phyloP scores from a whole-genome alignment of 53 echinoderm and acorn worm species.

The Crossaster papposus region DNA sequence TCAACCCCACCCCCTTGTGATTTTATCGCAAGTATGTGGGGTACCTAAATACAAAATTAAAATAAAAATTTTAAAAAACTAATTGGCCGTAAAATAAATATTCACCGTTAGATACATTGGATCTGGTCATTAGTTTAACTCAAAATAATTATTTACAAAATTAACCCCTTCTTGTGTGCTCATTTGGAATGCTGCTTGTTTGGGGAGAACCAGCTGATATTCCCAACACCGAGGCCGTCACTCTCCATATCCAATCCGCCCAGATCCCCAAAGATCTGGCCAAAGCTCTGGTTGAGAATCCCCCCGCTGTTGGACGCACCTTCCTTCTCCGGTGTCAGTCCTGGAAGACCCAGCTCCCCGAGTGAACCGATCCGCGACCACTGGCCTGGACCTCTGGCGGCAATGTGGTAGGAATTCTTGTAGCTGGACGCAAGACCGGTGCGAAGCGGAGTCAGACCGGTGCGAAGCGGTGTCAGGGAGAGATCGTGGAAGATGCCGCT shows the following conservation, averaged over 20 bases:
- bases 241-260: slow-evolving; percentile 66
- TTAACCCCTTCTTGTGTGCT: background rate
- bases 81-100: background rate
- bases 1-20: no score
- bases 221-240: slow-evolving; percentile 66
- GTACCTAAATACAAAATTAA: background rate
- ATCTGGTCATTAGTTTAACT: no score
- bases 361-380: slow-evolving; percentile 61
- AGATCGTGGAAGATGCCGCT: slow-evolving; percentile 62
- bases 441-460: no score
- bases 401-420: slow-evolving; percentile 35
- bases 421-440: slow-evolving; percentile 68
- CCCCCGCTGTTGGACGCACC: background rate
- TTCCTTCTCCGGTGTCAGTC: slow-evolving; percentile 69
- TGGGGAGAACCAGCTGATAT: slow-evolving; percentile 77
- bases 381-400: slow-evolving; percentile 24
- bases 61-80: background rate
- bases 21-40: no score
- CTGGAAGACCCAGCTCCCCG: slow-evolving; percentile 64
- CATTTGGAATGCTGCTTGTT: slow-evolving; percentile 20
- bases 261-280: slow-evolving; percentile 75
- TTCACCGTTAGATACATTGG: background rate
- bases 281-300: slow-evolving; percentile 75
- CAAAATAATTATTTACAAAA: background rate
- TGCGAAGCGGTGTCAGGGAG: slow-evolving; percentile 64